phyloP scores from a whole-genome alignment of 2,797 vertebrate species.

The Alcedo atthis region DNA sequence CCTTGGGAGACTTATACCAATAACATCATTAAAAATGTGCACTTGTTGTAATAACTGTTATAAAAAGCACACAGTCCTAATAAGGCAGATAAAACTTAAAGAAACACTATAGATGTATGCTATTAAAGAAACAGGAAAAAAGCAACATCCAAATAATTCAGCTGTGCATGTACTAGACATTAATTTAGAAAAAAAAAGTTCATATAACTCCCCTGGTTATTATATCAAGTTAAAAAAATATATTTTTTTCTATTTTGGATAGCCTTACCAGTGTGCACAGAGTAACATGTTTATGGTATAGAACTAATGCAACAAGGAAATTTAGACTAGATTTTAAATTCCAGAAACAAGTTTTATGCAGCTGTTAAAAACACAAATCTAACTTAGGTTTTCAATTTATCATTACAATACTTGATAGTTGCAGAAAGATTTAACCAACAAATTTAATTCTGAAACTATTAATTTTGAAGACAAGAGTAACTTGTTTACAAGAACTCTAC shows the following conservation, averaged over 20 bases:
- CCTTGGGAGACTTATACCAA: not conserved
- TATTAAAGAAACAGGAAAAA: not conserved
- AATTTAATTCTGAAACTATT: not conserved
- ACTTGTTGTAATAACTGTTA: not conserved
- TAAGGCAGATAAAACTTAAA: not conserved
- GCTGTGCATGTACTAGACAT: not conserved
- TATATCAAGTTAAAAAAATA: not conserved
- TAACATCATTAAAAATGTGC: not conserved
- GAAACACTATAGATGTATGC: not conserved
- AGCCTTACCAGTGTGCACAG: not conserved
- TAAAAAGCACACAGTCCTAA: not conserved
- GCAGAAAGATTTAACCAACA: not conserved
- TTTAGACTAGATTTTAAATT: not conserved
- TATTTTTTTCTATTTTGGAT: not conserved
- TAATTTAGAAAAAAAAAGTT: not conserved
- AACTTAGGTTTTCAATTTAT: not conserved
- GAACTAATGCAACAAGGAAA: not conserved
- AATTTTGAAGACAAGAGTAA: not conserved
- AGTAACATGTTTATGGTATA: not conserved
- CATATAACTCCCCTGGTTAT: not conserved
- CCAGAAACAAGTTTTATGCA: not conserved
- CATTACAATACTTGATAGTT: not conserved
- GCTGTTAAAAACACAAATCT: not conserved
- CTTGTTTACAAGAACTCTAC: slow-evolving; percentile 61
- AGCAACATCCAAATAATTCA: not conserved